phyloP scores from a whole-genome alignment of 2,797 vertebrate species.

The Sebastes taczanowskii region DNA sequence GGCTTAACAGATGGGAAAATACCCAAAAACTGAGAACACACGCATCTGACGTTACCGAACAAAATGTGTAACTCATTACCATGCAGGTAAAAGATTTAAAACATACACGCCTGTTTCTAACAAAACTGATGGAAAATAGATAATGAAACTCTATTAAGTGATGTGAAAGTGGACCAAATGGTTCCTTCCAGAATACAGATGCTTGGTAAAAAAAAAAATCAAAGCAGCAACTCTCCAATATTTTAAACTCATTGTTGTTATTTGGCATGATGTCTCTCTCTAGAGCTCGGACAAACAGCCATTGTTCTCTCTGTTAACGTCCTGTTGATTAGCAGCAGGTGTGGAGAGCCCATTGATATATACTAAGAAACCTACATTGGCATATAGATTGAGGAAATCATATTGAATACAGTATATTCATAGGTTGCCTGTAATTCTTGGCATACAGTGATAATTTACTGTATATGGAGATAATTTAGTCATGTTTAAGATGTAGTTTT shows the following conservation, averaged over 20 bases:
- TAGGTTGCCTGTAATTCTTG: background rate
- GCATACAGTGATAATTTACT: background rate
- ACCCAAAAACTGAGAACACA: background rate
- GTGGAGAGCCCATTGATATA: background rate
- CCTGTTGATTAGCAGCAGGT: background rate
- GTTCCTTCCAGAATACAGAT: background rate
- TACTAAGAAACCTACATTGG: background rate
- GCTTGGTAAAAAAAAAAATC: background rate
- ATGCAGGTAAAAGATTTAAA: background rate
- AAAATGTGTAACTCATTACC: conserved; percentile 14
- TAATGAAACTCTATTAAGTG: background rate
- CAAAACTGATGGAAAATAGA: background rate
- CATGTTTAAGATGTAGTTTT: background rate
- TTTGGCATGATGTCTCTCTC: background rate
- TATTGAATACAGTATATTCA: background rate
- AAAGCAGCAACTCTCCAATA: background rate
- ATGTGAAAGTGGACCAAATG: background rate
- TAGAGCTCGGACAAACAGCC: background rate
- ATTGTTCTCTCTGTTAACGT: background rate
- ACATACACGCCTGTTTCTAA: background rate
- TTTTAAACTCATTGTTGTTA: background rate
- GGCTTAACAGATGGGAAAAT: background rate
- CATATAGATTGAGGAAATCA: too few relatives aligned
- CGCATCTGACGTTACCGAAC: background rate
- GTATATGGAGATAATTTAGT: background rate